A percentile compares a stretch with the other conserved stretches of the same genome.
Evolutionary conservation across 1,140 invertebrate species (phyloP).

Genomic region (Helicoverpa armigera): DNA sequence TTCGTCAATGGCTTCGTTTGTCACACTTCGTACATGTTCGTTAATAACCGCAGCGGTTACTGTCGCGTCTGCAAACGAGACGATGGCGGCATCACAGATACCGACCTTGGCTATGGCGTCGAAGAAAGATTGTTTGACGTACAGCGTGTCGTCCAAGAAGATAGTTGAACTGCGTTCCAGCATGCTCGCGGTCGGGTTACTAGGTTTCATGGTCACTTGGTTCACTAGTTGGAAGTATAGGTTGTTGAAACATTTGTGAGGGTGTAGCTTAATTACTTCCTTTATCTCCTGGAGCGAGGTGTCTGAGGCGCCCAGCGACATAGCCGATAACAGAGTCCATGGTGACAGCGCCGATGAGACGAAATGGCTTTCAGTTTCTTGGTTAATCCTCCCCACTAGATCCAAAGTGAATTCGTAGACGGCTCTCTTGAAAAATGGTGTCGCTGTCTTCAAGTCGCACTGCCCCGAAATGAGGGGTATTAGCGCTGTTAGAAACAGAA

Average conservation of each 20-base stretch:
- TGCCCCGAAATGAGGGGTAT: constrained; percentile 59
- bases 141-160: constrained; percentile 61
- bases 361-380: constrained; percentile 79
- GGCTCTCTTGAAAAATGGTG: constrained; percentile 60
- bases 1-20: constrained; percentile 69
- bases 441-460: constrained; percentile 64
- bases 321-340: constrained; percentile 80
- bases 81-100: constrained; percentile 58
- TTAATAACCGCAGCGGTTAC: constrained; percentile 62
- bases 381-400: constrained; percentile 64
- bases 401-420: constrained; percentile 73
- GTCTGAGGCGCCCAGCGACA: constrained; percentile 81
- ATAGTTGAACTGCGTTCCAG: constrained; percentile 66
- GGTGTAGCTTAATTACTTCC: constrained; percentile 70
- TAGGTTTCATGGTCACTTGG: neutral
- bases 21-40: constrained; percentile 65
- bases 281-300: constrained; percentile 77
- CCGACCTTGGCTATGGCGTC: constrained; percentile 50
- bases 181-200: constrained; percentile 40
- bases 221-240: constrained; percentile 67
- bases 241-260: constrained; percentile 73
- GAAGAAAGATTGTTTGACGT: constrained; percentile 58
- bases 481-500: constrained; percentile 58
- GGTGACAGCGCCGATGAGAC: constrained; percentile 81
- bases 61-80: constrained; percentile 60